Conservation (phyloP, 2,888 invertebrate genomes). For the Allolobophora icterica region DNA sequence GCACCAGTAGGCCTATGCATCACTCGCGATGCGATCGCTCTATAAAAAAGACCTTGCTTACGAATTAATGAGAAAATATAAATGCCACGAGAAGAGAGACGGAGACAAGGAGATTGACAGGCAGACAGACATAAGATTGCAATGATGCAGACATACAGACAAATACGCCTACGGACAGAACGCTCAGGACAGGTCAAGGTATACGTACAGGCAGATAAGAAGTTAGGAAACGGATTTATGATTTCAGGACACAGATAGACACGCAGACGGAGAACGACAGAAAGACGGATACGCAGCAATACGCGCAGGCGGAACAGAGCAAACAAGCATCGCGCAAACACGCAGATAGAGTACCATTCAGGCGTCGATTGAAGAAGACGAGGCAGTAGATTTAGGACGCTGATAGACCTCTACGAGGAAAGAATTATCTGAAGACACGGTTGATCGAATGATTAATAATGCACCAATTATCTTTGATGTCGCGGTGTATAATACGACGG, state of each 20-base stretch:
- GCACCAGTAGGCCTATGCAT: not conserved
- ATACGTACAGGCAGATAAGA: no score
- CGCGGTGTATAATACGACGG: not conserved
- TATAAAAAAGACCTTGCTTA: not conserved
- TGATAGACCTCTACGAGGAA: not conserved
- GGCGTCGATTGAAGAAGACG: not conserved
- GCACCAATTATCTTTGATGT: slow-evolving; percentile 6
- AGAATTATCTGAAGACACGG: slow-evolving; percentile 26
- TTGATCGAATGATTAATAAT: not conserved
- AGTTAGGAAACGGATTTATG: no score
- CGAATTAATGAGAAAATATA: not conserved
- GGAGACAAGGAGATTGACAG: not conserved
- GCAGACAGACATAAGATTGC: not conserved
- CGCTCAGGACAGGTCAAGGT: no score
- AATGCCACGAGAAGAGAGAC: not conserved
- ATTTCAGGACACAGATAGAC: no score
- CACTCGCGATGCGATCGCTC: not conserved
- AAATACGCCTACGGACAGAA: no score
- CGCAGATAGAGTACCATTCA: not conserved
- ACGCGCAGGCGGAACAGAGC: not conserved
- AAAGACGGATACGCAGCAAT: not conserved
- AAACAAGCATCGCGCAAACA: not conserved
- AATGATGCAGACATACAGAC: not conserved
- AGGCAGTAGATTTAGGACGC: no score
- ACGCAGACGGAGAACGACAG: not conserved